phyloP scores from a whole-genome alignment of 2,888 invertebrate species.

The Amphipoea oculea region DNA sequence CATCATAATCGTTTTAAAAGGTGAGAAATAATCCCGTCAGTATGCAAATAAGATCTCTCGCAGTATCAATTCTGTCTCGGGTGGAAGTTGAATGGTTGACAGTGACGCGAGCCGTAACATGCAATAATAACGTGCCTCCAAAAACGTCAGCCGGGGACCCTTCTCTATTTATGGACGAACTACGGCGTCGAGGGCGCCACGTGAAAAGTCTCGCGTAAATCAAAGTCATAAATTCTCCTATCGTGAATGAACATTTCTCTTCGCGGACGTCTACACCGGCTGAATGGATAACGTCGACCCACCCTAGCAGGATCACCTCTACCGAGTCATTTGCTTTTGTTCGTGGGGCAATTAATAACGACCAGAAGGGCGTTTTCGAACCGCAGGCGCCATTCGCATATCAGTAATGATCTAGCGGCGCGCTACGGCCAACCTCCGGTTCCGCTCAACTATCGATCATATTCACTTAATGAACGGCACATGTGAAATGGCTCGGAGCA shows the following conservation, averaged over 20 bases:
- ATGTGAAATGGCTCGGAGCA: constrained; percentile 72
- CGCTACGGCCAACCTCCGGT: constrained; percentile 76
- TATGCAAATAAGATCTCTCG: constrained; percentile 83
- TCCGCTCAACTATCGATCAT: constrained; percentile 83
- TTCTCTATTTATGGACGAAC: constrained; percentile 85
- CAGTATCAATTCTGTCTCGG: constrained; percentile 81
- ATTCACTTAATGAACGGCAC: constrained; percentile 79
- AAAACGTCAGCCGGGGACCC: constrained; percentile 84
- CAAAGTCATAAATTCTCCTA: constrained; percentile 90
- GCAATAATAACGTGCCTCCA: constrained; percentile 84
- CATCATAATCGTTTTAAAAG: constrained; percentile 64
- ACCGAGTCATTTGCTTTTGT: constrained; percentile 90
- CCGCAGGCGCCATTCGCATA: constrained; percentile 86
- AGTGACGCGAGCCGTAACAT: constrained; percentile 78
- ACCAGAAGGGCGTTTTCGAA: constrained; percentile 87
- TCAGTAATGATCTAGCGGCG: constrained; percentile 87
- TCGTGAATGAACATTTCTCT: constrained; percentile 91
- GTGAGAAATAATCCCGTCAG: constrained; percentile 72
- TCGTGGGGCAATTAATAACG: constrained; percentile 89
- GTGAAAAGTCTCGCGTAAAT: constrained; percentile 89
- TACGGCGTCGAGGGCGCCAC: constrained; percentile 80
- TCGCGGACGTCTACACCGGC: constrained; percentile 87
- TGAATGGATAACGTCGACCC: constrained; percentile 90
- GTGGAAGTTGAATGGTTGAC: constrained; percentile 81
- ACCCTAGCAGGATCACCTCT: constrained; percentile 89